Evolutionary conservation across 1,140 invertebrate genomes (phyloP).

Genomic region (Brachionus koreanus): DNA sequence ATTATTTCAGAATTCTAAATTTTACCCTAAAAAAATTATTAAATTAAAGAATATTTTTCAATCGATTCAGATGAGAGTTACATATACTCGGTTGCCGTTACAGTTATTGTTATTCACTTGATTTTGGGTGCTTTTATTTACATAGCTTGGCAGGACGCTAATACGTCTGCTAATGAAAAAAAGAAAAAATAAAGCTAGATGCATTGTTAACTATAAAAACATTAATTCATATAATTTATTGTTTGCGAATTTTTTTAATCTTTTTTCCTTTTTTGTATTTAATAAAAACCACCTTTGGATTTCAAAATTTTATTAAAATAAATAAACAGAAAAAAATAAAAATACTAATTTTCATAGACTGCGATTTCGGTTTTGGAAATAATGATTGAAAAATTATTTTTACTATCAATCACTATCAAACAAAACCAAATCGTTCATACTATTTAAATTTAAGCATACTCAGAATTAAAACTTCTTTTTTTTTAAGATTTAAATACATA

Average conservation of each 20-base stretch:
- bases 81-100: constrained; percentile 8
- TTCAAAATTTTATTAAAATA: not conserved
- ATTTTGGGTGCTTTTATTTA: constrained; percentile 42
- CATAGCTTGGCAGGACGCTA: constrained; percentile 37
- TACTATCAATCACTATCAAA: constrained; percentile 13
- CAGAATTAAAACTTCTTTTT: not conserved
- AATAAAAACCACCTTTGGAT: not conserved
- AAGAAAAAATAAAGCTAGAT: constrained; percentile 2
- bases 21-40: not conserved
- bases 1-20: not conserved
- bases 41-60: constrained; percentile 34
- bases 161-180: constrained; percentile 3
- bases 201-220: not conserved
- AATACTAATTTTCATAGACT: not conserved
- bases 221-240: not conserved
- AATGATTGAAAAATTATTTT: not conserved
- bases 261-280: not conserved
- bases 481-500: not conserved
- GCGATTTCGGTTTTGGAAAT: constrained; percentile 22
- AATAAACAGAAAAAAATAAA: not conserved
- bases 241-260: not conserved
- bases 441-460: too few species aligned
- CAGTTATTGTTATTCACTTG: constrained; percentile 24
- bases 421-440: constrained; percentile 18
- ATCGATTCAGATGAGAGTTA: constrained; percentile 19